phyloP scores from a whole-genome alignment of 2,888 invertebrate species.

The Xestia xanthographa region DNA sequence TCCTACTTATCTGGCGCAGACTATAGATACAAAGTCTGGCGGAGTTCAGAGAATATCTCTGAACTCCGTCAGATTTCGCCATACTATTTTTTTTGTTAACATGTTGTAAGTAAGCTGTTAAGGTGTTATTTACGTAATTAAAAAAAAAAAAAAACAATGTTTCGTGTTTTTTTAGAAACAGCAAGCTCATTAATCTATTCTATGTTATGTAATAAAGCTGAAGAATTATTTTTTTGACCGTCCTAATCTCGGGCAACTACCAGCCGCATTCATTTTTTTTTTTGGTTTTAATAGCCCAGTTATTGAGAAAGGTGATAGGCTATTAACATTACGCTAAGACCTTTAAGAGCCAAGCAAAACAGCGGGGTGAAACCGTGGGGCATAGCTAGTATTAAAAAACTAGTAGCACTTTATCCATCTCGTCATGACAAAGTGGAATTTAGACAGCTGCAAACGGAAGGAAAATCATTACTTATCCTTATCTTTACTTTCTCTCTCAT shows the following conservation, averaged over 20 bases:
- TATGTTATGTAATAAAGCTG: background rate
- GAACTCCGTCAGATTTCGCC: background rate
- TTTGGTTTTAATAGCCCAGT: background rate
- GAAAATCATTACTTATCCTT: constrained; percentile 4
- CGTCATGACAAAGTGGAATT: background rate
- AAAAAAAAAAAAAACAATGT: too few species aligned
- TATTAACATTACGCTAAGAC: background rate
- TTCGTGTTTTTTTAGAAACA: background rate
- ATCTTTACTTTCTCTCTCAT: constrained; percentile 16
- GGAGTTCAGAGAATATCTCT: background rate
- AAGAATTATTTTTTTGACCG: background rate
- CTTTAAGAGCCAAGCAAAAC: background rate
- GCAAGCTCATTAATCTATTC: background rate
- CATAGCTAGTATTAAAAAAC: background rate
- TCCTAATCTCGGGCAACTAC: background rate
- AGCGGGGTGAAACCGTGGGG: background rate
- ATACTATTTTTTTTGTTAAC: constrained; percentile 5
- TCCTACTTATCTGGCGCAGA: too few species aligned
- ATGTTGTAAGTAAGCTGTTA: too few species aligned
- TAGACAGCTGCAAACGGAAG: background rate
- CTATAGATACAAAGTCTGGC: background rate
- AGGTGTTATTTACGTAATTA: too few species aligned
- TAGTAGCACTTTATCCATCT: background rate
- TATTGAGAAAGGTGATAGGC: background rate
- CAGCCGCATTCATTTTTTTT: background rate